Evolutionary conservation across 2,797 vertebrate species (phyloP).

Genomic region (Takifugu ocellatus): DNA sequence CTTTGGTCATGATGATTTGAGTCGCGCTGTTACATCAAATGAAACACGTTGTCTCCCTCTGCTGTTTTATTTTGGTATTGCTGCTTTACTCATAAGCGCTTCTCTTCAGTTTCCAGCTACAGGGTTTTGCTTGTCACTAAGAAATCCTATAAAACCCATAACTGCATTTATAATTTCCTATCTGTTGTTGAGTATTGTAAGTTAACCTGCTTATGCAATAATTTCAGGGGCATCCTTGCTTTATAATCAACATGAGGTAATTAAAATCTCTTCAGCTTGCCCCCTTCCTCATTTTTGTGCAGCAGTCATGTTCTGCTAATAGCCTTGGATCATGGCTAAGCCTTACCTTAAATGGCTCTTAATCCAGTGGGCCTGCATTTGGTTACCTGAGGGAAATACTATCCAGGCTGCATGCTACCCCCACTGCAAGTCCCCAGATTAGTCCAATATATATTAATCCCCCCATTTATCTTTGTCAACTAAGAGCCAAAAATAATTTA

Average conservation of each 20-base stretch:
- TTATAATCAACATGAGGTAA: constrained; percentile 76
- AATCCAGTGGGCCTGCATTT: constrained; percentile 91
- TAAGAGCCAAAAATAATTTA: constrained; percentile 84
- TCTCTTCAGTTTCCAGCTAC: background rate
- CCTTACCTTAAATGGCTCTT: constrained; percentile 94
- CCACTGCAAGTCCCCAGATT: constrained; percentile 81
- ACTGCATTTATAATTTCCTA: background rate
- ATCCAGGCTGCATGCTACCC: constrained; percentile 79
- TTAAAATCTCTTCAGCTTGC: constrained; percentile 74
- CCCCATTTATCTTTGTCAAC: constrained; percentile 83
- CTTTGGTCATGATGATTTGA: too few species aligned
- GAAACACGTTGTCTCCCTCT: background rate
- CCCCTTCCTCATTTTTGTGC: constrained; percentile 62
- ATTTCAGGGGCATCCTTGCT: constrained; percentile 50
- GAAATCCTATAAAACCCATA: background rate
- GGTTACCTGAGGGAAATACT: constrained; percentile 98
- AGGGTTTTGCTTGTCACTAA: too few species aligned
- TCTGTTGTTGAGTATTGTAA: background rate
- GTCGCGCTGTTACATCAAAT: background rate
- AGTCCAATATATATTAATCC: constrained; percentile 93
- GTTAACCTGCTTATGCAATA: background rate
- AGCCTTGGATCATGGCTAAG: constrained; percentile 88
- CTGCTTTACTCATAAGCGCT: background rate
- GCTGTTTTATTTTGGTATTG: constrained; percentile 6
- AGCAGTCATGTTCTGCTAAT: constrained; percentile 84